Base-by-base conservation (phyloP, 2,113 vertebrate genomes). In the Vulpes ferrilata region DNA sequence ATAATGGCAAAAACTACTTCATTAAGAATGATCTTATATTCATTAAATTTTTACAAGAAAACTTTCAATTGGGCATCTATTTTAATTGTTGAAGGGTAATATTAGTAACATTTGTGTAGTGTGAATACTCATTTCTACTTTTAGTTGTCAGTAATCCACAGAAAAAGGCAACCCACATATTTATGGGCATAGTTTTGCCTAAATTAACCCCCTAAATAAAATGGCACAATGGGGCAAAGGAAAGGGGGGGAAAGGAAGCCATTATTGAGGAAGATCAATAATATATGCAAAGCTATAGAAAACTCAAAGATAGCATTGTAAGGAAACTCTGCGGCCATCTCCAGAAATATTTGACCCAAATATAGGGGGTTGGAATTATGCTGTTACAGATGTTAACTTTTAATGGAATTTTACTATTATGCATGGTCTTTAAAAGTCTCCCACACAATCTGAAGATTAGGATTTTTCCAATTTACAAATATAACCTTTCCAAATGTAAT, bases 401-500 rank as follows among this genome's bases (percentile, higher is more conserved):
- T 57, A 93, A 67, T 51, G 71, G 3, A 73, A 78, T 38, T 92
- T 83, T 96, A 92, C 86, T 90, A 87, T 90, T 67, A 93, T 4
- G 83, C 3, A 71, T 0, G 22, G 73, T 62, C 60, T 60, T 93
- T 84, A 89, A 71, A 90, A 94, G 48, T 91, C n/a, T 96, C 35
- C 35, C 23, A 96, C 2, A 64, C 16, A 88, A 67, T 62, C 69
- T 73, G 25, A 95, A 96, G 25, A 95, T 30, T 57, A 73, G 30
- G 48, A 91, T 57, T 95, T 97, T 95, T 95, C 60, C 23, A 93
- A 38, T 82, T 95, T 96, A 93, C 25, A 95, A 96, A 94, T 86
- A 95, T 7, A 83, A 88, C 53, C 78, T 94, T 98, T 97, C 96
- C 93, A 97, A 98, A 96, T 97, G 97, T 97, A 98, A 98, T 96